Evolutionary conservation across 2,113 vertebrate species (phyloP), one percentile per base, ranked within the genome.

Genomic region (Tetrao urogallus): DNA sequence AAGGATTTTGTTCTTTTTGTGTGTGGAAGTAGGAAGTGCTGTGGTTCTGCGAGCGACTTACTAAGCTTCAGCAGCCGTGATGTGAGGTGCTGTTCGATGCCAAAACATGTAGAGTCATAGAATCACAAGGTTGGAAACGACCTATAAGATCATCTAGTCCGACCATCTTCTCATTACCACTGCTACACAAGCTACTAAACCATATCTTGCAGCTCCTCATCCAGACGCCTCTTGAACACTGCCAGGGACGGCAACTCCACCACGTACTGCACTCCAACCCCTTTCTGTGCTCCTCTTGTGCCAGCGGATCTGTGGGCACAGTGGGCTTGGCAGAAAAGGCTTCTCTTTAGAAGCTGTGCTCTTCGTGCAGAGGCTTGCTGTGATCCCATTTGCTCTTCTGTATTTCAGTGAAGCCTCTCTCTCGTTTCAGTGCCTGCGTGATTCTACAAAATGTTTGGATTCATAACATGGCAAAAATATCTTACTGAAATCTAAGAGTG

Each of bases 401-500:
- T 27, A 15, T 64, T 89, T 71, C 81, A 73, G 16, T 27, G 45
- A 70, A 90, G 48, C 14, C 43, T 45, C 57, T 54, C 48, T 54
- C 48, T 54, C 64, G 47, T 65, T 78, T 79, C 66, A 8, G 56
- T 58, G 84, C 82, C 87, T 87, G 58, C 19, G 11, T 0, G 1
- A 28, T 70, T 69, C 77, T 87, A 84, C 81, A 77, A 82, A 73
- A 80, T 57, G 30, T 69, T 89, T 92, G 84, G 74, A 54, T 71
- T 93, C 87, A 7, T 45, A 80, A 56, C 1, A 10, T 48, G 80
- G 88, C 84, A 93, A 90, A 71, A 92, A 89, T 7, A 11, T 52
- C 91, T 80, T 47, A 65, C 45, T 95, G 91, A 94, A 92, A 92
- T 64, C 3, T 1, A 78, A 90, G 58, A 89, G 76, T n/a, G 70